Evolutionary conservation across 2,113 vertebrate genomes (phyloP), one percentile per base, ranked within the genome.

Genomic region (Zosterops pallidus): DNA sequence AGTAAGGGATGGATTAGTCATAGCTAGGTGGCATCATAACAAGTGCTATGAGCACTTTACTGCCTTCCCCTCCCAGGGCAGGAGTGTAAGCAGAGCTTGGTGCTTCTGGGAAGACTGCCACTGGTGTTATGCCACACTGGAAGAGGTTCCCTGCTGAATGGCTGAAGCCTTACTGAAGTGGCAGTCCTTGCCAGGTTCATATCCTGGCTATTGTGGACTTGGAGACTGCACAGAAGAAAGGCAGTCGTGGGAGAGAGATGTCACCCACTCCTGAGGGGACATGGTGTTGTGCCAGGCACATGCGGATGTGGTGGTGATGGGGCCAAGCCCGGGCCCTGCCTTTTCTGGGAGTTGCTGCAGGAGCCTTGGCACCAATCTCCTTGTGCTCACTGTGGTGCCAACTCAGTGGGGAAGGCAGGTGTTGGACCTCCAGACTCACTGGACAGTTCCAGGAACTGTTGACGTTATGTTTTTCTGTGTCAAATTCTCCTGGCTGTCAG

Each of bases 1-100:
- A 55, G 83, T 44, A 74, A 81, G 83, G 60, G 64, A 7, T 29
- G 44, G 62, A 19, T 96, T 93, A 97, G 80, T 97, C 95, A 96
- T 67, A 67, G 69, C 44, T 55, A 18, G 86, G 31, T 94, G 90
- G 89, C 80, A 70, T 95, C 90, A 63, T 35, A 57, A 33, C 8
- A 5, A 79, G 20, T 12, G 47, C 52, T 39, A 13, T 1, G 8
- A 77, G 68, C 42, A 28, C 72, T 95, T 90, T 19, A 26, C 37
- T 78, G 56, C 83, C 83, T 89, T 90, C 69, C 52, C 56, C 69
- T 93, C 56, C 80, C 83, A 78, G 59, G 42, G 14, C 50, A 62
- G 71, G 21, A 47, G 70, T 28, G 23, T 78, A 28, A 82, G 72
- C 68, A 91, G 31, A 81, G n/a, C 59, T 33, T 5, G 0, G 33